Percentiles rank a stretch among this genome's conserved stretches.
Evolutionary conservation across 2,797 vertebrate species (phyloP).

Genomic region (Podarcis lilfordi): DNA sequence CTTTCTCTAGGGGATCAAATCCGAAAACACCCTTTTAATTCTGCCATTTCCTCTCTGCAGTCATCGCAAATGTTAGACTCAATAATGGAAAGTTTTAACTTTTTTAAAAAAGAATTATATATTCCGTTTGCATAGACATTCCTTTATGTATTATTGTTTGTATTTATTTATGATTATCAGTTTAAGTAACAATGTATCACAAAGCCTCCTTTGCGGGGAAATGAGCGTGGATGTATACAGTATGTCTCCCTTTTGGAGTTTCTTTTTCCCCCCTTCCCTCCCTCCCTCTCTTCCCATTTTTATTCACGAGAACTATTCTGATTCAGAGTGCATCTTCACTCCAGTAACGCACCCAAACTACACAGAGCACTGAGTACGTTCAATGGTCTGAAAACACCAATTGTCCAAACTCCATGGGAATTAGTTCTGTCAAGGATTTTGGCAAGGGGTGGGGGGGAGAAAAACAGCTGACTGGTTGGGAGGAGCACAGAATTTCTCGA

Average conservation of each 20-base stretch:
- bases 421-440: conserved; percentile 90
- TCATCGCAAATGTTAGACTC: conserved; percentile 85
- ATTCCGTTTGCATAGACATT: conserved; percentile 97
- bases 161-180: conserved; percentile 99
- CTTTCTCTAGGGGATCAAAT: conserved; percentile 73
- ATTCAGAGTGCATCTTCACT: conserved; percentile 90
- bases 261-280: conserved; percentile 20
- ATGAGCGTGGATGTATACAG: conserved; percentile 90
- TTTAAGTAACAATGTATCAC: conserved; percentile 88
- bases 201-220: conserved; percentile 82
- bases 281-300: conserved; percentile 74
- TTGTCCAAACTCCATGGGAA: conserved; percentile 83
- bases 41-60: conserved; percentile 82
- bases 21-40: conserved; percentile 77
- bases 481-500: conserved; percentile 88
- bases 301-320: conserved; percentile 89
- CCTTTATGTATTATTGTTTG: conserved; percentile 91
- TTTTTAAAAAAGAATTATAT: conserved; percentile 83
- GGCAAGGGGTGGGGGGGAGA: conserved; percentile 72
- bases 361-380: conserved; percentile 97
- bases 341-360: conserved; percentile 71
- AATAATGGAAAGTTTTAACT: conserved; percentile 90
- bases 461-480: conserved; percentile 85
- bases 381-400: conserved; percentile 86
- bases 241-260: conserved; percentile 76